Percentiles rank a stretch among this genome's conserved stretches.
phyloP scores from a whole-genome alignment of 2,797 vertebrate species.

The Pyrocephalus nanus region DNA sequence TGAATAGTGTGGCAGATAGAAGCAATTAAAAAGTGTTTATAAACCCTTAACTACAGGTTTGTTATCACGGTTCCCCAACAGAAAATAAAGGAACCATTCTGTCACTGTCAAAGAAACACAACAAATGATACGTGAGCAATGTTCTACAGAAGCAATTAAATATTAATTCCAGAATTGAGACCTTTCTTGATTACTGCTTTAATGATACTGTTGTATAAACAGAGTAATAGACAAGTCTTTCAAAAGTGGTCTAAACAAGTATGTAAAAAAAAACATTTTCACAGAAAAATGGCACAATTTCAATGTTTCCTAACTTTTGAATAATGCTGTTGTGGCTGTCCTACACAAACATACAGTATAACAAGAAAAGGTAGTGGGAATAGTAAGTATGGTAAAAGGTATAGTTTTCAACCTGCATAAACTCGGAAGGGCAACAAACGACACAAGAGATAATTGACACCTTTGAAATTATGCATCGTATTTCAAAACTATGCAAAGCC shows the following conservation, averaged over 20 bases:
- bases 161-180: slow-evolving; percentile 53
- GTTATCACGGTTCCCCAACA: neutral
- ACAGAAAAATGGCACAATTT: neutral
- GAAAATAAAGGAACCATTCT: neutral
- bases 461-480: neutral
- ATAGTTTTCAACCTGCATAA: neutral
- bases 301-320: neutral
- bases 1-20: neutral
- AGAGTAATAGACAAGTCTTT: neutral
- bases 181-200: slow-evolving; percentile 59
- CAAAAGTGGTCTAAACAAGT: neutral
- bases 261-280: neutral
- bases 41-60: neutral
- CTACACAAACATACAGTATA: neutral
- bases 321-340: neutral
- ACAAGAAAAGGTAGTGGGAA: neutral
- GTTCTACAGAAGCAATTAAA: slow-evolving; percentile 53
- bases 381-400: neutral
- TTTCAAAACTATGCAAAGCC: neutral
- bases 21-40: neutral
- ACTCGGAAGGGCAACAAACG: neutral
- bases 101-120: neutral
- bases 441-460: neutral
- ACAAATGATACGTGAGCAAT: neutral
- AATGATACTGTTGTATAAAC: slow-evolving; percentile 25